A percentile compares a stretch with the other conserved stretches of the same genome.
Evolutionary conservation across 2,113 vertebrate genomes (phyloP).

Genomic region (cattle (Bos taurus)): ARS-UCD2.0 NC_037331.1:106667001-106667500

Average conservation of each 20-base stretch:
- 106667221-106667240: background rate
- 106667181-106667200: background rate
- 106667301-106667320: background rate
- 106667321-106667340: background rate
- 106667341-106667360: background rate
- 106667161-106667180: background rate
- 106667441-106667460: background rate
- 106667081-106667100: background rate
- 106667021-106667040: background rate
- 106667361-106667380: background rate
- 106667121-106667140: background rate
- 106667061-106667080: background rate
- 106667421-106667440: accelerated
- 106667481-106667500: background rate
- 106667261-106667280: background rate
- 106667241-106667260: background rate
- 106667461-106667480: background rate
- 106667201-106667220: background rate
- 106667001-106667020: background rate
- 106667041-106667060: background rate
- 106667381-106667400: background rate
- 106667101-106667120: background rate
- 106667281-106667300: background rate
- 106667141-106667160: background rate
- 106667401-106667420: background rate